Evolutionary conservation across 2,113 vertebrate species (phyloP).

Genomic region (crab-eating macaque (Macaca fascicularis)): DNA sequence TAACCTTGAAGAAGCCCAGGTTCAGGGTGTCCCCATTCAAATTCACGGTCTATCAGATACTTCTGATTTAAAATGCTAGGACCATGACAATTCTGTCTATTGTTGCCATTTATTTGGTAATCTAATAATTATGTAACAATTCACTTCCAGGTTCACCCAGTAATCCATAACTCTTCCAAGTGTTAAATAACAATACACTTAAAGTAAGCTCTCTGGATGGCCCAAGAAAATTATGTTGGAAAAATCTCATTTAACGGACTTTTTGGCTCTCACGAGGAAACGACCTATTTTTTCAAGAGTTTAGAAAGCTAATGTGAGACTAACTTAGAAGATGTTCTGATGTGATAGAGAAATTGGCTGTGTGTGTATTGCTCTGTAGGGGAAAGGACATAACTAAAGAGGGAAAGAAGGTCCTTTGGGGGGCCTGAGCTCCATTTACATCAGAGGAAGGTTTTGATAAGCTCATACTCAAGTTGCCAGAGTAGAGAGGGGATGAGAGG

Average conservation of each 20-base stretch:
- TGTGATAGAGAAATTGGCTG: background rate
- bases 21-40: background rate
- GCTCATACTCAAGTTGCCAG: background rate
- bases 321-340: background rate
- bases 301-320: background rate
- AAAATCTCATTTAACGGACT: background rate
- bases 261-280: background rate
- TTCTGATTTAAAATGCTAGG: background rate
- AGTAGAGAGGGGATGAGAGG: background rate
- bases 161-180: background rate
- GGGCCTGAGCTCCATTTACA: background rate
- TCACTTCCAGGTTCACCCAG: background rate
- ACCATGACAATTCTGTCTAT: background rate
- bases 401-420: background rate
- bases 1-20: background rate
- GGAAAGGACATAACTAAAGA: background rate
- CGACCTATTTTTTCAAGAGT: background rate
- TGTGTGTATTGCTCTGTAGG: background rate
- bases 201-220: background rate
- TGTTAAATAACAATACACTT: background rate
- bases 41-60: background rate
- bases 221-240: background rate
- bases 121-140: background rate
- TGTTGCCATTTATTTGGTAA: background rate
- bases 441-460: background rate